phyloP scores from a whole-genome alignment of 2,113 vertebrate species.

The Opisthocomus hoazin region DNA sequence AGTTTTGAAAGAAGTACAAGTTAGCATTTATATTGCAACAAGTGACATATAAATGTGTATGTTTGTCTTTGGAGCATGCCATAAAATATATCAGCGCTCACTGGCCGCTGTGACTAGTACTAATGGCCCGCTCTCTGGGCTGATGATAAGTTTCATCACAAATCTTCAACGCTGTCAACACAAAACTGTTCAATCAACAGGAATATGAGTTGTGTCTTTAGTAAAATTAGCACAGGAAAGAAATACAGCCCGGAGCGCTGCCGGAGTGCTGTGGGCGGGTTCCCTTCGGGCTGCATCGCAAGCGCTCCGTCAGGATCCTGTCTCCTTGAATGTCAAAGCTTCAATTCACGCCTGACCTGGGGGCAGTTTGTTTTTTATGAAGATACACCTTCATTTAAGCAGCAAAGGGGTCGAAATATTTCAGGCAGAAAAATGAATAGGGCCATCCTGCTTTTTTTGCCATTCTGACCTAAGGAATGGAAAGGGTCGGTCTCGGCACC shows the following conservation, averaged over 20 bases:
- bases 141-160: conserved; percentile 36
- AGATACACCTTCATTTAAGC: not conserved
- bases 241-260: not conserved
- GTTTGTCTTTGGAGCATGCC: conserved; percentile 40
- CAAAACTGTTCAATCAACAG: conserved; percentile 50
- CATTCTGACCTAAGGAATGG: not conserved
- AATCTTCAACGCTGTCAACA: conserved; percentile 50
- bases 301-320: not conserved
- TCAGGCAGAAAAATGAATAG: not conserved
- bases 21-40: conserved; percentile 70
- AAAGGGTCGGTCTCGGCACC: fast-evolving
- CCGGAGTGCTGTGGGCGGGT: not conserved
- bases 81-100: conserved; percentile 11
- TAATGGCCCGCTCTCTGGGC: not conserved
- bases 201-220: conserved; percentile 45
- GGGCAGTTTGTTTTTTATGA: not conserved
- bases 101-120: not conserved
- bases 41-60: conserved; percentile 60
- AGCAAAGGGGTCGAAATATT: not conserved
- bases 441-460: not conserved
- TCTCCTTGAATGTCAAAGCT: not conserved
- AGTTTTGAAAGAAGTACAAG: conserved; percentile 76
- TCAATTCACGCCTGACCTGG: fast-evolving
- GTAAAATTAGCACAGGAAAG: conserved; percentile 51
- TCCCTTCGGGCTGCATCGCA: not conserved